Evolutionary conservation across 2,888 invertebrate species (phyloP), one percentile per base, ranked within the genome.

Genomic region (Apantesis nais): DNA sequence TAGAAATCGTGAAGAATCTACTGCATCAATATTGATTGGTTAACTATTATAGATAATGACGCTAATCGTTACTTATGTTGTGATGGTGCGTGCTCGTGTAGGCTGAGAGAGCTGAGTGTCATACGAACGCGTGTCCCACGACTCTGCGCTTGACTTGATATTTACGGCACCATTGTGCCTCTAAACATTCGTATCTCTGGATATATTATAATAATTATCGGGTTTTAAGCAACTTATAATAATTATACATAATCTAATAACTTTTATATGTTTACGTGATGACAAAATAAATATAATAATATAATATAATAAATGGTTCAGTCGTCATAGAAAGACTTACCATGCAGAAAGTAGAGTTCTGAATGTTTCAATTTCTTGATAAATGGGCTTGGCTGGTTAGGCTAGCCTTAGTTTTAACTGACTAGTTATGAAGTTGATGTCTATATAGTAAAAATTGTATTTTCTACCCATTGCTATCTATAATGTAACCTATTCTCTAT

Each of bases 171-270:
- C 52, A 62, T 48, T 64, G 68, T 78, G 83, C 74, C 80, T 74
- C 72, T 74, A 61, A 37, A 73, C 66, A 74, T 72, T 75, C 66
- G 77, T 83, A 81, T 81, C 74, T 81, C 76, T 75, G 75, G 74
- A 73, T 70, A 66, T 78, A 71, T 71, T 75, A 79, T 74, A 74
- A 76, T 74, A 70, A 76, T 72, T 71, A 76, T 77, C 75, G 73
- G 74, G 66, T 72, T 74, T 19, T 75, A 78, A 77, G 74, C 74
- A 66, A 78, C 70, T 67, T 80, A 75, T 78, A 75, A 72, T 74
- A 73, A 37, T 66, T 73, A 76, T 71, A 75, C 68, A 74, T 72
- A 74, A 75, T 75, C 66, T 73, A 74, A 64, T 74, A 68, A 70
- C 67, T 71, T 74, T 72, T 71, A 71, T 77, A 73, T 77, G 29